Conservation (phyloP, 2,797 vertebrate genomes). For the Psittacula echo region DNA sequence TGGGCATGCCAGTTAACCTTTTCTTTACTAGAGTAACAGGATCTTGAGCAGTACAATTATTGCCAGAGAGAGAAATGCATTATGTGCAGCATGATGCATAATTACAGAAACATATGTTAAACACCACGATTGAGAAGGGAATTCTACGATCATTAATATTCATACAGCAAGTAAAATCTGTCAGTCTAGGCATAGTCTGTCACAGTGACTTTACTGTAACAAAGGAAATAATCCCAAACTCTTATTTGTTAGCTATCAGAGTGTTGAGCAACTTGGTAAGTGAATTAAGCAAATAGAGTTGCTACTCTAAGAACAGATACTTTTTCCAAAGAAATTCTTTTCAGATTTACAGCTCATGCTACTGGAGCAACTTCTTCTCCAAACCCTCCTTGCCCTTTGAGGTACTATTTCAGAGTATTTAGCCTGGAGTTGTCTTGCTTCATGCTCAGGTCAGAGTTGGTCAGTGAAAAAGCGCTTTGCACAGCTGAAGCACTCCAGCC, state of each 20-base stretch:
- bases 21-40: background rate
- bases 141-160: conserved; percentile 51
- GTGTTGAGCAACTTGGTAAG: conserved; percentile 37
- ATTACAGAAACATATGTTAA: conserved; percentile 56
- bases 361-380: background rate
- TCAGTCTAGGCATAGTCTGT: conserved; percentile 48
- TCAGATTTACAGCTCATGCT: background rate
- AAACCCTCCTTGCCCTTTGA: background rate
- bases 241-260: conserved; percentile 39
- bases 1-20: background rate
- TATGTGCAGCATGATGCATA: conserved; percentile 19
- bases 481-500: background rate
- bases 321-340: background rate
- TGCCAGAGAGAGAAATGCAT: conserved; percentile 10
- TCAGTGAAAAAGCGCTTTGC: background rate
- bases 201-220: conserved; percentile 29
- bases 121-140: conserved; percentile 17
- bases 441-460: background rate
- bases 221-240: conserved; percentile 51
- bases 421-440: background rate
- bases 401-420: background rate
- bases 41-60: background rate
- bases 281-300: conserved; percentile 34
- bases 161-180: conserved; percentile 39
- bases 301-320: background rate